phyloP scores from a whole-genome alignment of 2,113 vertebrate species.

The Microtus richardsoni region DNA sequence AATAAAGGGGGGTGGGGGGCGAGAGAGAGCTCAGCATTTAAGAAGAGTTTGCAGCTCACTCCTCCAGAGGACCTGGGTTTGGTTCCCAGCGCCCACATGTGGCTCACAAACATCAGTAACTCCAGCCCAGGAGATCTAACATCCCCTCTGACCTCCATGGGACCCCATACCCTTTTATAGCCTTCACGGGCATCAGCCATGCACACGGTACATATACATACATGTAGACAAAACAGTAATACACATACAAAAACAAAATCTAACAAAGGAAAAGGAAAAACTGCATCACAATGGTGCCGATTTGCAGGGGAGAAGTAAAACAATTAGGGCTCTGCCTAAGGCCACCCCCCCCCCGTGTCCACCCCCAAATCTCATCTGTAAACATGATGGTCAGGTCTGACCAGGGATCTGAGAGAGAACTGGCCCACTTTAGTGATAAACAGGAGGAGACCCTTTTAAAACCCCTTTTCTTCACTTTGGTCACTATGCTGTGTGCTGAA shows the following conservation, averaged over 20 bases:
- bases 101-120: neutral
- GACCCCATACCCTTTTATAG: no score
- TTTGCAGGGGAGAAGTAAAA: neutral
- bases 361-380: neutral
- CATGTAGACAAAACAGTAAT: no score
- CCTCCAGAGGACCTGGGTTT: neutral
- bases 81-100: neutral
- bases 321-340: neutral
- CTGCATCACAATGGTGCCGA: neutral
- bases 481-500: neutral
- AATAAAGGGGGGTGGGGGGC: neutral
- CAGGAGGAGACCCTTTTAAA: neutral
- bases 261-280: neutral
- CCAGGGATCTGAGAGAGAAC: neutral
- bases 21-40: neutral
- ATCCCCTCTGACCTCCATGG: neutral
- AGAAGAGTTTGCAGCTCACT: neutral
- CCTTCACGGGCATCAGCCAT: no score
- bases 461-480: neutral
- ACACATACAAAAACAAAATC: no score
- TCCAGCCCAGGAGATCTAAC: neutral
- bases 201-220: no score
- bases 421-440: neutral
- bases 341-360: fast-evolving
- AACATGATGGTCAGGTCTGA: neutral